phyloP scores from a whole-genome alignment of 2,113 vertebrate genomes.

The Amia ocellicauda region DNA sequence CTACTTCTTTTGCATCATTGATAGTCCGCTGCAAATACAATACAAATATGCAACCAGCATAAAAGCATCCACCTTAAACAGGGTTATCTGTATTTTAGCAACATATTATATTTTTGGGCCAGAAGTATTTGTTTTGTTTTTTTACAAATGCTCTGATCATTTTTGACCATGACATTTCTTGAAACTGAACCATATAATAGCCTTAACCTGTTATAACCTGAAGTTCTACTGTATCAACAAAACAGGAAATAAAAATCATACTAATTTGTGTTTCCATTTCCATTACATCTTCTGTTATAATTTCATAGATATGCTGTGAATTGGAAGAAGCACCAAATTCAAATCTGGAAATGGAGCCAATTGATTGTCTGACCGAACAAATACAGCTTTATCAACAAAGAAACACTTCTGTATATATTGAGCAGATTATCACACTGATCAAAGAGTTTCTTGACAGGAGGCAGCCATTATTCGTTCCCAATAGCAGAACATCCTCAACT shows the following conservation, averaged over 20 bases:
- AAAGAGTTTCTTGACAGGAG: slow-evolving; percentile 78
- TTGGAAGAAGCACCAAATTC: slow-evolving; percentile 79
- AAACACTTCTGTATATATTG: slow-evolving; percentile 59
- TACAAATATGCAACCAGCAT: too few species aligned
- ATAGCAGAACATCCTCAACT: slow-evolving; percentile 88
- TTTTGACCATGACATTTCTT: too few species aligned
- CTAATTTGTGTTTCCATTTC: background rate
- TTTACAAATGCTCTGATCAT: too few species aligned
- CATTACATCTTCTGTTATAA: background rate
- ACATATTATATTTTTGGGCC: too few species aligned
- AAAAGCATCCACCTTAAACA: too few species aligned
- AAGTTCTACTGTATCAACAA: background rate
- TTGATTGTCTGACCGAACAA: slow-evolving; percentile 66
- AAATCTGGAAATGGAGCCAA: slow-evolving; percentile 70
- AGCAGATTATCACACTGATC: slow-evolving; percentile 74
- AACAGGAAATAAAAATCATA: background rate
- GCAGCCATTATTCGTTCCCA: slow-evolving; percentile 73
- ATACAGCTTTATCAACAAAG: slow-evolving; percentile 77
- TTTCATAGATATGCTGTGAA: slow-evolving; percentile 81
- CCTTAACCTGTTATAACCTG: too few species aligned
- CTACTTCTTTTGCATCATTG: too few species aligned
- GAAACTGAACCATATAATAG: too few species aligned
- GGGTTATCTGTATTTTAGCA: too few species aligned
- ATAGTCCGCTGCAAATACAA: too few species aligned
- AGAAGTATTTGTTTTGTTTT: too few species aligned